Base-by-base conservation (phyloP, 2,113 vertebrate species). In the Seriola aureovittata region DNA sequence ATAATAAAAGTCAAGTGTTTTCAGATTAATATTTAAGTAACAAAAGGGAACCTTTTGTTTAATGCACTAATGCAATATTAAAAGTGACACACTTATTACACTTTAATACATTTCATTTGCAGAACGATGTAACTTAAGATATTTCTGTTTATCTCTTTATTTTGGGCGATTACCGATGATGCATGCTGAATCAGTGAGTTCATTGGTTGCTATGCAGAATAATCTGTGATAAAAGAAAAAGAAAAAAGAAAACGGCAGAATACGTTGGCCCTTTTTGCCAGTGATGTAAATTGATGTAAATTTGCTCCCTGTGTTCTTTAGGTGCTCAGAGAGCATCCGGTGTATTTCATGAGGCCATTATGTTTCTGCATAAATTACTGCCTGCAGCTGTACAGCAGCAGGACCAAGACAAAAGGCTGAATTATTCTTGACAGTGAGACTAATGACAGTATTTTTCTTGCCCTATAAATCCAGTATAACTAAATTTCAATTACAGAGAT, bases 371-470 rank as follows among this genome's bases (percentile, higher is more conserved):
- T 81, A 78, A 81, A 70, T 88, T 70, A 79, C 29, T 44, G 73
- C 40, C 73, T 81, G 69, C 76, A 87, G 85, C 76, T 66, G 78
- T 48, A 46, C 68, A 84, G 75, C 86, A 81, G 70, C 85, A 74
- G 71, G 58, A 14, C 60, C 2, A 5, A 68, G 64, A 90, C 80
- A 85, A 71, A 80, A 52, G 46, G 12, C 46, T 36, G 52, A 75
- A 77, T 81, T 82, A 82, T 75, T 75, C 48, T 63, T 78, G 79
- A 78, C 82, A 81, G 52, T 54, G 75, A 80, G 64, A 81, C 67
- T 84, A 90, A 90, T 88, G 69, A 72, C 46, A 50, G 68, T 59
- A 63, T 83, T 76, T 76, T 64, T 72, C 70, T 68, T 60, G 60
- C 67, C 71, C 62, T 55, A 64, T 76, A 46, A 80, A 77, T 80